Base-by-base conservation (phyloP, 2,888 invertebrate genomes). In the Tenthredo mesomela region DNA sequence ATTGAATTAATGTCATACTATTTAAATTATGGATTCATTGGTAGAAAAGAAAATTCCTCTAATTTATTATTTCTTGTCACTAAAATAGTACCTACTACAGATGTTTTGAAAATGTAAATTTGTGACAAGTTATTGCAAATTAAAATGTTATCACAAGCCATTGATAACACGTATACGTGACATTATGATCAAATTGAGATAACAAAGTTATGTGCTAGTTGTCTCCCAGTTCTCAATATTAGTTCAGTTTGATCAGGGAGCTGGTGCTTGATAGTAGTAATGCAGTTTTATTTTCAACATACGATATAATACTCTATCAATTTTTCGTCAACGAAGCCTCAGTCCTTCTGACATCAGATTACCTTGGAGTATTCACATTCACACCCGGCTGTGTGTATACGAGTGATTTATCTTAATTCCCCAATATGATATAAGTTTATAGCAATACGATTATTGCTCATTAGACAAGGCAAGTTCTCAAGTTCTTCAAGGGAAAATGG, bases 401-500 rank as follows among this genome's bases (percentile, higher is more conserved):
- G 37, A 77, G n/a, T 80, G n/a, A 80, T 61, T 80, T 61, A 40
- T 80, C 80, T 21, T 10, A 40, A 80, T 61, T 61, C 37, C 18
- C 21, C 15, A 25, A 29, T 47, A 70, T 70, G 25, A 67, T 82
- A 82, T 47, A 33, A 82, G 67, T 18, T 43, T 65, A 33, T 47
- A 70, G 40, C 25, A 47, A 40, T 33, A 61, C 54, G 54, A n/a
- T 54, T 54, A 21, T 80, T 25, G 37, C 54, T 54, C n/a, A 54
- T n/a, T 54, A 33, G 61, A 61, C 50, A 58, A 80, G 15, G 9
- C 40, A 7, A 33, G 6, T 80, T 37, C 21, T 3, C 12, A 37
- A n/a, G n/a, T n/a, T n/a, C n/a, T n/a, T n/a, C n/a, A n/a, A n/a
- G 25, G 80, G 86, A 89, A 84, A 86, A 91, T 91, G 91, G 91